Evolutionary conservation across 2,797 vertebrate genomes (phyloP).

Genomic region (Enteromius argenteus): DNA sequence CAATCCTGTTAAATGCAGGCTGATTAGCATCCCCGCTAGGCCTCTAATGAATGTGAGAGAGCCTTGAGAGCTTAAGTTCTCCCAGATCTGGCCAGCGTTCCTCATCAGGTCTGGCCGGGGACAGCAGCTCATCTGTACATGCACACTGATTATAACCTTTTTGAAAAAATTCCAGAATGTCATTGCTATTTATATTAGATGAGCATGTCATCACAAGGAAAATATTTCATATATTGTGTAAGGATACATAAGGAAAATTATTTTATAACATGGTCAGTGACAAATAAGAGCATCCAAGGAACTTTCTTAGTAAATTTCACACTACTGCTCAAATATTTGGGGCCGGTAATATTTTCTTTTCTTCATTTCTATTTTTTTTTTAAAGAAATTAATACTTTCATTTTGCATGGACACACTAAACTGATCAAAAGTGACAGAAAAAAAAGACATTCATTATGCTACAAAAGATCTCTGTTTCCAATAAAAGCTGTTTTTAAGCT

Average conservation of each 20-base stretch:
- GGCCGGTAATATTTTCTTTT: background rate
- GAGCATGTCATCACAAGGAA: background rate
- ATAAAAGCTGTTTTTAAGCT: background rate
- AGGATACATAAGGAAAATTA: background rate
- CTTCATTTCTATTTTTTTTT: background rate
- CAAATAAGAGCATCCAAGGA: background rate
- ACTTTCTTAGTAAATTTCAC: background rate
- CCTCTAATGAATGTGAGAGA: constrained; percentile 53
- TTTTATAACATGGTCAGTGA: background rate
- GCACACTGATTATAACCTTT: constrained; percentile 4
- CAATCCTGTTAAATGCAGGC: constrained; percentile 48
- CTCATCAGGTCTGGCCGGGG: constrained; percentile 4
- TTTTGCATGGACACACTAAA: background rate
- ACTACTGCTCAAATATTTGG: background rate
- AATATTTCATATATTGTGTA: background rate
- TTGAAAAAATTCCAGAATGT: background rate
- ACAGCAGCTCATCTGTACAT: constrained; percentile 11
- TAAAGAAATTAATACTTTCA: background rate
- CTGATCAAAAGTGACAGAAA: background rate
- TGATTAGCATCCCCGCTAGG: constrained; percentile 57
- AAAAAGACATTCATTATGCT: background rate
- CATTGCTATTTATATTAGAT: constrained; percentile 6
- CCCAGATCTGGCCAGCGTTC: constrained; percentile 19
- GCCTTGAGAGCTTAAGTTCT: background rate
- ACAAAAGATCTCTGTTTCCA: background rate